phyloP scores from a whole-genome alignment of 2,888 invertebrate species.

The Seira musarum region DNA sequence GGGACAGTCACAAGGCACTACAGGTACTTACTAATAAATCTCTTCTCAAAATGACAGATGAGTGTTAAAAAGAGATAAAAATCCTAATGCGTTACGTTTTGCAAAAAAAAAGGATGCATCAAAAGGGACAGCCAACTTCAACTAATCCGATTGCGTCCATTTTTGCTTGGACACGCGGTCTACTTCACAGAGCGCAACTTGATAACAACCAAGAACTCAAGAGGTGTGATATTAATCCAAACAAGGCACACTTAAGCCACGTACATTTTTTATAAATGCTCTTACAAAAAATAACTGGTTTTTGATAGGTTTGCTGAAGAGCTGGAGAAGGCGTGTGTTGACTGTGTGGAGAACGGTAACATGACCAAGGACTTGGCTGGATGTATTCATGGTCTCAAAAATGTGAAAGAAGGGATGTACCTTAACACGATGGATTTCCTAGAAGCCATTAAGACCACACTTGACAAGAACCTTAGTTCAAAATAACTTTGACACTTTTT shows the following conservation, averaged over 20 bases:
- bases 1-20: conserved; percentile 93
- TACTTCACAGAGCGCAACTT: conserved; percentile 86
- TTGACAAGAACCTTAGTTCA: conserved; percentile 76
- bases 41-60: conserved; percentile 6
- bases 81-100: background rate
- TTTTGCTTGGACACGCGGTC: conserved; percentile 91
- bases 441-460: conserved; percentile 83
- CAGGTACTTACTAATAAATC: conserved; percentile 68
- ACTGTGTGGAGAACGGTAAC: conserved; percentile 85
- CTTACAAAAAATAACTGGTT: background rate
- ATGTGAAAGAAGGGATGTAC: conserved; percentile 87
- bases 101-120: conserved; percentile 85
- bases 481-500: too few relatives aligned
- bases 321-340: conserved; percentile 87
- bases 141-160: conserved; percentile 94
- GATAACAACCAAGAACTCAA: conserved; percentile 83
- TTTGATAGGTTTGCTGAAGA: conserved; percentile 77
- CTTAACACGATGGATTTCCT: conserved; percentile 90
- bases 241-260: background rate
- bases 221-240: conserved; percentile 73
- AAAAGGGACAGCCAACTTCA: conserved; percentile 88
- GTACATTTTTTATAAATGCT: too few relatives aligned
- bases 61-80: background rate
- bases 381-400: conserved; percentile 87
- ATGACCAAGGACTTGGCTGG: conserved; percentile 75